Percentiles rank a stretch among this genome's conserved stretches.
These are phyloP conservation scores for Rhinichthys osculus DNA, from an alignment of 2,797 vertebrate species.

Conservation along the genomic window DNA sequence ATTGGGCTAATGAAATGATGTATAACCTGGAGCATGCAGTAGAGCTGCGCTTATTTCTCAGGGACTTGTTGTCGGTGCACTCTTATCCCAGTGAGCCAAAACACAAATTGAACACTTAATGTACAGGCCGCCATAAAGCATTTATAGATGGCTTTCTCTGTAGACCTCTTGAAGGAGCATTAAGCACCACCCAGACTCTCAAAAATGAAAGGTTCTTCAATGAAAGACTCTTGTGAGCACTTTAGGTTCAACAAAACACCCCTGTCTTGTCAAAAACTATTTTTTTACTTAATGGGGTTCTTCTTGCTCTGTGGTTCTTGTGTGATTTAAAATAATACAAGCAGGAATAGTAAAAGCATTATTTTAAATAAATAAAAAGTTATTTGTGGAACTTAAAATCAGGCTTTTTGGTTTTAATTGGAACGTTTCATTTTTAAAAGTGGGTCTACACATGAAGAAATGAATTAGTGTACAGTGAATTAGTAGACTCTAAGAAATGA, in stretches of 20 bases:
- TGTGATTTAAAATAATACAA: not conserved
- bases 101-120: slow-evolving; percentile 56
- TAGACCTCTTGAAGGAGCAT: slow-evolving; percentile 48
- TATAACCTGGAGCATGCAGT: slow-evolving; percentile 39
- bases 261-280: not conserved
- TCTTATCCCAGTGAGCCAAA: slow-evolving; percentile 41
- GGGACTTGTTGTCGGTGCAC: slow-evolving; percentile 45
- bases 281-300: not conserved
- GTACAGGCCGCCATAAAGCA: slow-evolving; percentile 39
- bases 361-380: not conserved
- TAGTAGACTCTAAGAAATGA: too few relatives aligned
- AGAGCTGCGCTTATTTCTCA: slow-evolving; percentile 45
- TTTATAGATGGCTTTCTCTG: slow-evolving; percentile 44
- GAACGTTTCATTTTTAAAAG: not conserved
- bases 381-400: not conserved
- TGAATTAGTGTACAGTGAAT: not conserved
- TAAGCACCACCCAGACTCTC: slow-evolving; percentile 26
- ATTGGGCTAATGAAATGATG: slow-evolving; percentile 62
- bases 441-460: not conserved
- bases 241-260: not conserved
- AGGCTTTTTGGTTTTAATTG: slow-evolving; percentile 11
- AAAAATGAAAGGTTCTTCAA: not conserved
- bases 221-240: not conserved
- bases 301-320: not conserved
- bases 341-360: too few relatives aligned